Conservation (phyloP, 2,888 invertebrate genomes). For the Epiblema foenella region DNA sequence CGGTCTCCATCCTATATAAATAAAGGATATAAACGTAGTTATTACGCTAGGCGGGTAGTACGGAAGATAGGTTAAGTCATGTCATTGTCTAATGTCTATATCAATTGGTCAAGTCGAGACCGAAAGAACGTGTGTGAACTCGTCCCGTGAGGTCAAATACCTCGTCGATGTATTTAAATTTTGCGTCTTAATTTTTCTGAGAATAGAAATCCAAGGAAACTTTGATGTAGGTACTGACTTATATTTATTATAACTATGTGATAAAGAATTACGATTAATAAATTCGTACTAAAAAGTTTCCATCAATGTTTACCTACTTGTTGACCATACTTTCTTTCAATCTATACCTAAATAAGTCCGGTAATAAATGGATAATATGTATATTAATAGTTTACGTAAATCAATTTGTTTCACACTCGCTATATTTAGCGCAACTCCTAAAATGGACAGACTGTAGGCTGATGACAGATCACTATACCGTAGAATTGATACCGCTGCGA, state of each 20-base stretch:
- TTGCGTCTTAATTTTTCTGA: too few relatives aligned
- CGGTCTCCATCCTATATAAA: too few relatives aligned
- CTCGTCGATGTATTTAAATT: too few relatives aligned
- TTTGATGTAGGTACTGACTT: too few relatives aligned
- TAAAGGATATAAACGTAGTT: too few relatives aligned
- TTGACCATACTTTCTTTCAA: neutral
- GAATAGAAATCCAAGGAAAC: too few relatives aligned
- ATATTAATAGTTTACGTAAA: neutral
- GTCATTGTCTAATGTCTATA: too few relatives aligned
- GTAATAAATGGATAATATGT: constrained; percentile 22
- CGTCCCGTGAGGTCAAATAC: constrained; percentile 16
- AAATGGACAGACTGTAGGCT: constrained; percentile 32
- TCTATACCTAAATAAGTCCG: neutral
- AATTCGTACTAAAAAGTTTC: neutral
- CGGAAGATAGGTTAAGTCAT: too few relatives aligned
- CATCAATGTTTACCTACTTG: neutral
- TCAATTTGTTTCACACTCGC: constrained; percentile 32
- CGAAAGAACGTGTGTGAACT: neutral
- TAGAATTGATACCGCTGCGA: constrained; percentile 14
- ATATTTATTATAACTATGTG: too few relatives aligned
- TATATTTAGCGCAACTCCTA: constrained; percentile 8
- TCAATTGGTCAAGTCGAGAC: too few relatives aligned
- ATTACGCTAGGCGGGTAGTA: too few relatives aligned
- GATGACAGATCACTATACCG: constrained; percentile 28
- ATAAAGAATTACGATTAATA: too few relatives aligned